Conservation (phyloP, 2,888 invertebrate genomes). For the Watsonalla binaria region DNA sequence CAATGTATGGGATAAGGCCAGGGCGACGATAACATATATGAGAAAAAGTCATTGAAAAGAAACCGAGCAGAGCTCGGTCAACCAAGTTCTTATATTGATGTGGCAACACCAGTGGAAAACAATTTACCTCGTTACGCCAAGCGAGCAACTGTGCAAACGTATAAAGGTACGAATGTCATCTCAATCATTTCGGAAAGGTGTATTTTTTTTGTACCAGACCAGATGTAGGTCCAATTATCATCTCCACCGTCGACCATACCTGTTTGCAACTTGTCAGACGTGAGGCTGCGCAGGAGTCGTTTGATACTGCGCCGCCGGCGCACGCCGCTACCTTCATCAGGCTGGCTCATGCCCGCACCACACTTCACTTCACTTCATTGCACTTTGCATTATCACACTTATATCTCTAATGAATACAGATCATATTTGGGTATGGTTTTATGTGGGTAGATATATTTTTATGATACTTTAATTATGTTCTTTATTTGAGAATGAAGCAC, state of each 20-base stretch:
- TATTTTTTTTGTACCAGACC: too few species aligned
- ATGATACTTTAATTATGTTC: not conserved
- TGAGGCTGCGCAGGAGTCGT: slow-evolving; percentile 69
- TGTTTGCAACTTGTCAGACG: slow-evolving; percentile 68
- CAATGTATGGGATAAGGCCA: too few species aligned
- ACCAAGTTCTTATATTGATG: too few species aligned
- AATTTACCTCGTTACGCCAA: too few species aligned
- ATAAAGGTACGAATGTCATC: too few species aligned
- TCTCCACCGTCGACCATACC: slow-evolving; percentile 28
- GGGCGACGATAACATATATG: too few species aligned
- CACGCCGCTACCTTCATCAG: slow-evolving; percentile 58
- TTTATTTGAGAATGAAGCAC: not conserved
- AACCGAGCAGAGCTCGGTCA: too few species aligned
- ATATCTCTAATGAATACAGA: not conserved
- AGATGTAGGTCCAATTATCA: not conserved
- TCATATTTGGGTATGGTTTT: not conserved
- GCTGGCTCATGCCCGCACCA: slow-evolving; percentile 42
- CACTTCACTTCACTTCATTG: slow-evolving; percentile 10
- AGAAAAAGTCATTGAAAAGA: too few species aligned
- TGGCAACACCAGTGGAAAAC: too few species aligned
- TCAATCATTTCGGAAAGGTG: not conserved
- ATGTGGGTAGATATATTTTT: not conserved
- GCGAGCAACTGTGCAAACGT: too few species aligned
- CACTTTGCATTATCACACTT: slow-evolving; percentile 1
- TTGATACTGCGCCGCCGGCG: slow-evolving; percentile 73